Evolutionary conservation across 2,797 vertebrate genomes (phyloP).

Genomic region (Acanthurus lineatus): DNA sequence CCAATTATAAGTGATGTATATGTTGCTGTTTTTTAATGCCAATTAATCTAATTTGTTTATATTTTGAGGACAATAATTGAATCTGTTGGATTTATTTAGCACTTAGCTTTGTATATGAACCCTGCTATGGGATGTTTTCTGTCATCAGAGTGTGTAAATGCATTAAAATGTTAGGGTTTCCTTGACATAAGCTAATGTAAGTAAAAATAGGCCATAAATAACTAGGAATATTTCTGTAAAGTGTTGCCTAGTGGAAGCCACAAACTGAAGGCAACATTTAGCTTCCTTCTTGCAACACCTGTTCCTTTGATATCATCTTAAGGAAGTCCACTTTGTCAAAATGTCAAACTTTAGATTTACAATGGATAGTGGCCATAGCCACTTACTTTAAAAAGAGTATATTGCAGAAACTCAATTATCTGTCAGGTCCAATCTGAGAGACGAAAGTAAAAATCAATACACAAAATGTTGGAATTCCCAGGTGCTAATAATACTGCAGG

Average conservation of each 20-base stretch:
- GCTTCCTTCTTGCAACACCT: slow-evolving; percentile 47
- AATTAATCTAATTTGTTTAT: background rate
- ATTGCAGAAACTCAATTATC: background rate
- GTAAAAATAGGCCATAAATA: slow-evolving; percentile 1
- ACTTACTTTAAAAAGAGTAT: background rate
- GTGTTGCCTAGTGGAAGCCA: slow-evolving; percentile 2
- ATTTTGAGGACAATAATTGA: background rate
- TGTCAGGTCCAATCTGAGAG: background rate
- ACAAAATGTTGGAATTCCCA: slow-evolving; percentile 53
- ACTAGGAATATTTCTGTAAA: slow-evolving; percentile 17
- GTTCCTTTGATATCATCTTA: slow-evolving; percentile 31
- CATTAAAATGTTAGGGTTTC: slow-evolving; percentile 7
- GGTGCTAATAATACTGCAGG: slow-evolving; percentile 46
- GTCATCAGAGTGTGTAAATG: background rate
- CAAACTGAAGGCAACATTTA: slow-evolving; percentile 17
- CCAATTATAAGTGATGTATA: no score
- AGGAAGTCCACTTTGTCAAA: slow-evolving; percentile 18
- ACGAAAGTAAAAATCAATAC: slow-evolving; percentile 11
- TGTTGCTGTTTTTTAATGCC: background rate
- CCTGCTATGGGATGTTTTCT: background rate
- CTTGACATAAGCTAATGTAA: background rate
- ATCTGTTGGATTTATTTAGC: background rate
- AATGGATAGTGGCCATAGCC: background rate
- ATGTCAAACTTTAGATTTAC: slow-evolving; percentile 22
- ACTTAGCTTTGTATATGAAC: background rate